These are phyloP conservation scores for Aspidiotus destructor DNA, from an alignment of 2,888 invertebrate species.

Conservation along the genomic window DNA sequence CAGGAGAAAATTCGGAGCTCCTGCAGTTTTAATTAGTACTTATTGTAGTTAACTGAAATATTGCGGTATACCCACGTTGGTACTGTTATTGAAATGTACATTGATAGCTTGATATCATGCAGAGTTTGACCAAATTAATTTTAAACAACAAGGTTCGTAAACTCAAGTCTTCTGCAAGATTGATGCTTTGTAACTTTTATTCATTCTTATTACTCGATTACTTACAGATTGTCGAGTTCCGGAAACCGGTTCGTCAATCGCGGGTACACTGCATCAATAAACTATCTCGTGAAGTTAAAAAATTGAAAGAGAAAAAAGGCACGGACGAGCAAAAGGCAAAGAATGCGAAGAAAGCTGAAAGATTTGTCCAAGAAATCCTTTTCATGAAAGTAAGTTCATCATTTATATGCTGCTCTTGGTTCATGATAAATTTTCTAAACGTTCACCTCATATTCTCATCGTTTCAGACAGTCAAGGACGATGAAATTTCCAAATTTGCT, in stretches of 20 bases:
- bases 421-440: neutral
- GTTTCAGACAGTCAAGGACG: constrained; percentile 37
- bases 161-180: neutral
- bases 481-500: constrained; percentile 37
- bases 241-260: constrained; percentile 36
- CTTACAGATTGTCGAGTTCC: constrained; percentile 38
- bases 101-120: no score
- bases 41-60: no score
- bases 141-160: neutral
- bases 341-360: constrained; percentile 37
- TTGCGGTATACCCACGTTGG: no score
- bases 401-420: neutral
- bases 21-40: no score
- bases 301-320: constrained; percentile 37
- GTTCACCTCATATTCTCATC: constrained; percentile 7
- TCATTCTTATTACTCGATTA: neutral
- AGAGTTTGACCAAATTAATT: neutral
- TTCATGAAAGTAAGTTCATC: constrained; percentile 35
- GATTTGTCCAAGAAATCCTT: constrained; percentile 35
- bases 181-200: neutral
- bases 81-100: no score
- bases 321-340: constrained; percentile 37
- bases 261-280: constrained; percentile 37
- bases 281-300: constrained; percentile 38
- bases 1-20: no score